These are phyloP conservation scores for Dermatemys mawii DNA, from an alignment of 2,113 vertebrate genomes.

Conservation along the genomic window DNA sequence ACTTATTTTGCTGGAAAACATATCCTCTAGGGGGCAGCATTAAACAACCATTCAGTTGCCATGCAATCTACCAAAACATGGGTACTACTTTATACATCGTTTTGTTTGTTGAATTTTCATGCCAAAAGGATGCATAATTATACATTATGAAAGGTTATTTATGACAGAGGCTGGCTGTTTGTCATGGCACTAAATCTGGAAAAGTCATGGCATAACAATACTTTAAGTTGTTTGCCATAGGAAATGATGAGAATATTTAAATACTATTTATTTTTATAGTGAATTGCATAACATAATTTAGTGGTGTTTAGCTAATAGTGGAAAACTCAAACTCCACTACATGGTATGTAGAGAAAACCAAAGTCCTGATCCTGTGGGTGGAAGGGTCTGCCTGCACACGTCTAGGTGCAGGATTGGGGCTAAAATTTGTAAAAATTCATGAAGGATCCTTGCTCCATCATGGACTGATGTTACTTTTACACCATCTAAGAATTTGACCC, in stretches of 20 bases:
- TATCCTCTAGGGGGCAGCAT: conserved; percentile 29
- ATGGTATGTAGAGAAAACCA: background rate
- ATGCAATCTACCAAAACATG: background rate
- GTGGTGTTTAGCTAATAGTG: background rate
- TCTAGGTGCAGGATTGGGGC: background rate
- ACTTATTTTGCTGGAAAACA: background rate
- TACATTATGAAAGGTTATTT: background rate
- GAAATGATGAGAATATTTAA: background rate
- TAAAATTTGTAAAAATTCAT: fast-evolving
- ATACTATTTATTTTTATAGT: background rate
- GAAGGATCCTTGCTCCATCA: background rate
- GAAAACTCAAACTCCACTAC: background rate
- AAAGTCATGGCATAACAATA: background rate
- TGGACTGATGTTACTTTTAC: background rate
- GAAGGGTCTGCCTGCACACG: fast-evolving
- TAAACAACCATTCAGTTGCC: background rate
- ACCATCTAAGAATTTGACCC: background rate
- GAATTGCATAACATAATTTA: background rate
- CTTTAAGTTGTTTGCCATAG: background rate
- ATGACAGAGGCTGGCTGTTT: background rate
- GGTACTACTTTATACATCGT: fast-evolving
- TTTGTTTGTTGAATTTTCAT: background rate
- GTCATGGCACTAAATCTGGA: background rate
- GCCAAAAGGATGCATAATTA: background rate
- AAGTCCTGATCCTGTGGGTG: background rate